Conservation (phyloP, 2,888 invertebrate species). For the Nudaria mundana region DNA sequence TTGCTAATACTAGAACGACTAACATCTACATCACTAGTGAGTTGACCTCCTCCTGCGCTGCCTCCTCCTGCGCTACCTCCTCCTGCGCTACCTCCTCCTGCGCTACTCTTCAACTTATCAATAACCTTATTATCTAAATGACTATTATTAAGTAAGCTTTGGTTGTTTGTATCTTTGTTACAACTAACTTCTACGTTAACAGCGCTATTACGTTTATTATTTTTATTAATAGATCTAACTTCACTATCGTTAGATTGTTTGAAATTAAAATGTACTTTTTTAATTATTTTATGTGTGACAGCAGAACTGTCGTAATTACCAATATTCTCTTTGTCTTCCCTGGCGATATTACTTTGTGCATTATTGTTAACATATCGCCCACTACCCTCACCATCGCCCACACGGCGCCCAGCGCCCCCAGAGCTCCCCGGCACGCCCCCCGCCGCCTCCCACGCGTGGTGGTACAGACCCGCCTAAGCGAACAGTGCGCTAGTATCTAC, state of each 20-base stretch:
- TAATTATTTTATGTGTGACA: too few relatives aligned
- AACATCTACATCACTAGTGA: not conserved
- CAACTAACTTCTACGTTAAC: not conserved
- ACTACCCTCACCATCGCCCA: not conserved
- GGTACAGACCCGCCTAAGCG: slow-evolving; percentile 59
- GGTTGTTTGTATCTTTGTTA: not conserved
- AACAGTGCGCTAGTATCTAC: slow-evolving; percentile 65
- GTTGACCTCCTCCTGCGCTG: not conserved
- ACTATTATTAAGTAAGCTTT: slow-evolving; percentile 7
- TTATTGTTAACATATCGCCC: too few relatives aligned
- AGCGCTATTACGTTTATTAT: not conserved
- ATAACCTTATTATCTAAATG: slow-evolving; percentile 4
- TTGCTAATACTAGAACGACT: not conserved
- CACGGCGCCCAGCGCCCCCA: slow-evolving; percentile 1
- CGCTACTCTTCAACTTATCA: not conserved
- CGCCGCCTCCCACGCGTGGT: slow-evolving; percentile 28
- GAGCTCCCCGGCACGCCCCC: slow-evolving; percentile 19
- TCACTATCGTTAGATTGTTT: too few relatives aligned
- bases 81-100: not conserved
- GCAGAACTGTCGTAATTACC: too few relatives aligned
- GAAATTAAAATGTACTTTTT: too few relatives aligned
- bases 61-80: not conserved
- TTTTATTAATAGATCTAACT: too few relatives aligned
- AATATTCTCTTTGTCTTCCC: too few relatives aligned
- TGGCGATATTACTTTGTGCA: too few relatives aligned